Percentiles rank a stretch among this genome's conserved stretches.
phyloP scores from a whole-genome alignment of 2,888 invertebrate genomes.

The Tachina grossa region DNA sequence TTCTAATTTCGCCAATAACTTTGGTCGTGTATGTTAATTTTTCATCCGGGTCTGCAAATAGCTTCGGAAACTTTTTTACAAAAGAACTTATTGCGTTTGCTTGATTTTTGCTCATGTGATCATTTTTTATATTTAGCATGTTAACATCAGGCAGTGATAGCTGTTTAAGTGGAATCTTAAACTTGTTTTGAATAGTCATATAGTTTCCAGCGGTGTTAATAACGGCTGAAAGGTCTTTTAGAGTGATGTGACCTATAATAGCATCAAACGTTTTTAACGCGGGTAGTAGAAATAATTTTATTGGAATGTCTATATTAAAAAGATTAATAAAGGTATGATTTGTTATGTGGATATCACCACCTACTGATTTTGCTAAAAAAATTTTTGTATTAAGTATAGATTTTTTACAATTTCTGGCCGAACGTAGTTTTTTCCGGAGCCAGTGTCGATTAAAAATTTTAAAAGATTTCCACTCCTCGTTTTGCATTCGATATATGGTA shows the following conservation, averaged over 20 bases:
- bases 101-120: slow-evolving; percentile 7
- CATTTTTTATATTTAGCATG: background rate
- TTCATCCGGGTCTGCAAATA: slow-evolving; percentile 7
- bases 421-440: too few species aligned
- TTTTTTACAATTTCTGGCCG: too few species aligned
- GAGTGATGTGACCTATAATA: background rate
- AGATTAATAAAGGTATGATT: slow-evolving; percentile 18
- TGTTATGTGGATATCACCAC: slow-evolving; percentile 16
- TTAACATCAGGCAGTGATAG: slow-evolving; percentile 6
- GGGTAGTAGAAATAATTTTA: slow-evolving; percentile 12
- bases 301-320: slow-evolving; percentile 21
- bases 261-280: slow-evolving; percentile 24
- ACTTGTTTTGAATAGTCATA: background rate
- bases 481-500: too few species aligned
- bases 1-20: background rate
- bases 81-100: slow-evolving; percentile 3
- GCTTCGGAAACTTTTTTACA: slow-evolving; percentile 4
- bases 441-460: too few species aligned
- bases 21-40: background rate
- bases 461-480: too few species aligned
- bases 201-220: slow-evolving; percentile 4
- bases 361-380: slow-evolving; percentile 27
- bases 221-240: background rate
- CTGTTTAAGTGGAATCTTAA: slow-evolving; percentile 9
- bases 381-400: background rate